These are phyloP conservation scores for Hexactinellida sp. DNA, from an alignment of 37 sponge, comb jelly and placozoan species.

Conservation along the genomic window DNA sequence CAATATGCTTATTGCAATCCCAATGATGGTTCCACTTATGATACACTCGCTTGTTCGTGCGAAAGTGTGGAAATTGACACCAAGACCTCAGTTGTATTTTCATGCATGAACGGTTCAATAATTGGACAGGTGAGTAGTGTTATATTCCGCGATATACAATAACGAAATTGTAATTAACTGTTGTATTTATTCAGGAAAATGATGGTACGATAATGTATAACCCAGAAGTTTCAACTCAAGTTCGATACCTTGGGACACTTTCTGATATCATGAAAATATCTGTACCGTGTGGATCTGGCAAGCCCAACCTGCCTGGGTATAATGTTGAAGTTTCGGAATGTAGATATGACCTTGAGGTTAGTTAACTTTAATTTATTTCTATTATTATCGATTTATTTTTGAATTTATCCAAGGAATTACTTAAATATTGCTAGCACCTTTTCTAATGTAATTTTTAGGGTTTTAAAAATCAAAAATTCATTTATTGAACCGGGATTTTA, in stretches of 20 bases:
- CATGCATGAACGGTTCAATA: not conserved
- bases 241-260: not conserved
- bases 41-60: not conserved
- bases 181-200: not conserved
- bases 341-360: not conserved
- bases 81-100: not conserved
- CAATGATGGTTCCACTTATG: slow-evolving; percentile 3
- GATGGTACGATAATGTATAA: not conserved
- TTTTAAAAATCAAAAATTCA: too few species aligned
- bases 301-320: not conserved
- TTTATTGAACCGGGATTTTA: too few species aligned
- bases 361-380: not conserved
- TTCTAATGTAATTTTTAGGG: too few species aligned
- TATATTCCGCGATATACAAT: not conserved
- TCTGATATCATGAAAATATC: not conserved
- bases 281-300: not conserved
- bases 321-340: slow-evolving; percentile 13
- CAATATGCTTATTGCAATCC: not conserved
- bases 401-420: too few species aligned
- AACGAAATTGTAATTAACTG: not conserved
- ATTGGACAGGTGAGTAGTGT: not conserved
- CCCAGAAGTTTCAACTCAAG: not conserved
- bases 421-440: too few species aligned
- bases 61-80: slow-evolving; percentile 9
- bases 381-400: not conserved